These are phyloP conservation scores for Morpho deidamia DNA, from an alignment of 2,888 invertebrate species.

Conservation along the genomic window DNA sequence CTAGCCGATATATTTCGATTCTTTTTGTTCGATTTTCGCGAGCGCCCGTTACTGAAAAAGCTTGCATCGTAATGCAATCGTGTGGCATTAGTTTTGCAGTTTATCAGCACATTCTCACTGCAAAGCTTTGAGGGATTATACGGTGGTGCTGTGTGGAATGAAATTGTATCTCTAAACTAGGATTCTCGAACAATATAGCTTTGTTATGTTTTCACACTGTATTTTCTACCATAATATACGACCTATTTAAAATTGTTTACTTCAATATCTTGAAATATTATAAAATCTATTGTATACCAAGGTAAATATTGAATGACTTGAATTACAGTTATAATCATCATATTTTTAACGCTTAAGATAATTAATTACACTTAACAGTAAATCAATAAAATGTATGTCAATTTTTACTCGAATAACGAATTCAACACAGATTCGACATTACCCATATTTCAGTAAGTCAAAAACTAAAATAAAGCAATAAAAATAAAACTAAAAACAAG, in stretches of 20 bases:
- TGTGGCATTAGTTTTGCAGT: constrained; percentile 69
- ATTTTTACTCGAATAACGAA: neutral
- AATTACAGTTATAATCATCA: too few species aligned
- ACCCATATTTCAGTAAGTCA: constrained; percentile 25
- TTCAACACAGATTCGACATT: neutral
- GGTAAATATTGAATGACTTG: too few species aligned
- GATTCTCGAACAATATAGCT: constrained; percentile 9
- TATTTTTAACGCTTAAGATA: too few species aligned
- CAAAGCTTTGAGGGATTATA: constrained; percentile 74
- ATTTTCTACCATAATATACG: constrained; percentile 2
- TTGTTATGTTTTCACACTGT: constrained; percentile 11
- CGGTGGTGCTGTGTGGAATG: constrained; percentile 48
- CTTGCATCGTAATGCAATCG: constrained; percentile 74
- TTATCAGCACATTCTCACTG: constrained; percentile 64
- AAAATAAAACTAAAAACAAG: constrained; percentile 45
- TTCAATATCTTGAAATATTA: too few species aligned
- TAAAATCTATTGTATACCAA: too few species aligned
- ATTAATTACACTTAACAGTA: too few species aligned
- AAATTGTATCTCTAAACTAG: constrained; percentile 45
- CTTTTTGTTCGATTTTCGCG: constrained; percentile 65
- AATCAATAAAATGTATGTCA: too few species aligned
- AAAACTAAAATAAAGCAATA: constrained; percentile 43
- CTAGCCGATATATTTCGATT: constrained; percentile 57
- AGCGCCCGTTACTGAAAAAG: constrained; percentile 67
- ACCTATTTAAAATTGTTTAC: neutral